Evolutionary conservation across 2,888 invertebrate genomes (phyloP).

Genomic region (Pollenia amentaria): DNA sequence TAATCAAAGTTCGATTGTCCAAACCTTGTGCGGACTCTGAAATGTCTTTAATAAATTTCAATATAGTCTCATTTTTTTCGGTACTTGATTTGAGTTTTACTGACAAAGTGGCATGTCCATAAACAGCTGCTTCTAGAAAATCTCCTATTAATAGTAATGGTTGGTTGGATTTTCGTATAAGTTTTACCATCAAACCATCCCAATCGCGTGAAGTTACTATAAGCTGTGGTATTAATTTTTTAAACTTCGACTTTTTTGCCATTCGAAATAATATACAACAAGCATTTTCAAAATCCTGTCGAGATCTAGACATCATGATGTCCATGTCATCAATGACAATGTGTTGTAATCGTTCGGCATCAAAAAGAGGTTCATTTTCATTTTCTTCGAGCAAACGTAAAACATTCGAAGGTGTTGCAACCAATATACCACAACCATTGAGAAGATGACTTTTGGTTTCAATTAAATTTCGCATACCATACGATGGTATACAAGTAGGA

Average conservation of each 20-base stretch:
- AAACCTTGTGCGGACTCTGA: slow-evolving; percentile 77
- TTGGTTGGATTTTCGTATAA: slow-evolving; percentile 84
- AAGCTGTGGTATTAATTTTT: slow-evolving; percentile 85
- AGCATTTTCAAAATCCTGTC: slow-evolving; percentile 73
- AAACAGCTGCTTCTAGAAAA: slow-evolving; percentile 90
- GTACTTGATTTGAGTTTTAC: slow-evolving; percentile 82
- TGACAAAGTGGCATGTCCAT: slow-evolving; percentile 86
- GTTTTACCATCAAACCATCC: slow-evolving; percentile 86
- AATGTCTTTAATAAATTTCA: slow-evolving; percentile 85
- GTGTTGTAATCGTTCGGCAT: slow-evolving; percentile 87
- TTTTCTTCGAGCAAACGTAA: slow-evolving; percentile 85
- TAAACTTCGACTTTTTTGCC: slow-evolving; percentile 61
- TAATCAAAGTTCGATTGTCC: slow-evolving; percentile 86
- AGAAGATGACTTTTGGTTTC: slow-evolving; percentile 83
- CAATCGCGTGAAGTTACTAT: slow-evolving; percentile 88
- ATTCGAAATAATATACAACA: slow-evolving; percentile 72
- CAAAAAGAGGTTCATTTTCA: slow-evolving; percentile 84
- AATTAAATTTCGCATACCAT: slow-evolving; percentile 76
- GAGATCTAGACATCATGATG: slow-evolving; percentile 84
- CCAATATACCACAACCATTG: slow-evolving; percentile 89
- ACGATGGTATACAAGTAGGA: slow-evolving; percentile 85
- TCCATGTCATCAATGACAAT: slow-evolving; percentile 91
- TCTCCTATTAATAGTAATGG: slow-evolving; percentile 89
- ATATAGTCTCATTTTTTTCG: slow-evolving; percentile 81
- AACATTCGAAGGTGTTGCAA: slow-evolving; percentile 88